Base-by-base conservation (phyloP, 2,113 vertebrate genomes). In the Typhlomys cinereus region DNA sequence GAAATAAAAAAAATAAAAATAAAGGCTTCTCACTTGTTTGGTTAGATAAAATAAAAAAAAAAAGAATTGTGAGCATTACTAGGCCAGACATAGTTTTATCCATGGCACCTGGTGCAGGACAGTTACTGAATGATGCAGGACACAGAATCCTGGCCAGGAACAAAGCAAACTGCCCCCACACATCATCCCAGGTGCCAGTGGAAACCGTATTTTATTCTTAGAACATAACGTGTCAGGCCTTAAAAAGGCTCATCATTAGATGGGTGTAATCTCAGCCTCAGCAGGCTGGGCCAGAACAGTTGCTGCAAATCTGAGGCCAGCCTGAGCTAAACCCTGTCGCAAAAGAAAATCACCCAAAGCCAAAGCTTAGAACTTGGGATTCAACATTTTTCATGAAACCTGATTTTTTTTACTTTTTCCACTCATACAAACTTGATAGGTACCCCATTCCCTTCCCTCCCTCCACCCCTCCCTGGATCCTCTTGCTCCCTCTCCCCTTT, bases 11-110 rank as follows among this genome's bases (percentile, higher is more conserved):
- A n/a, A n/a, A n/a, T n/a, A n/a, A n/a, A n/a, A n/a, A n/a, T n/a
- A n/a, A n/a, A n/a, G n/a, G n/a, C n/a, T n/a, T n/a, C n/a, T n/a
- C n/a, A n/a, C n/a, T n/a, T n/a, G n/a, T n/a, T n/a, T n/a, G n/a
- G n/a, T n/a, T n/a, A n/a, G n/a, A n/a, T n/a, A n/a, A n/a, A n/a
- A n/a, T n/a, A n/a, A n/a, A n/a, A n/a, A n/a, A n/a, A n/a, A n/a
- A n/a, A n/a, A 90, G 57, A 86, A 48, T 17, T 81, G 23, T 57
- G 59, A 21, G 36, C 73, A 54, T 34, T 70, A 74, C 54, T 64
- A 76, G 34, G 86, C 18, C 52, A 85, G 75, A 83, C 36, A 89
- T 69, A 89, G 34, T 48, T 90, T 96, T 86, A 78, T 50, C 69
- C 92, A 69, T 0, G 39, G 84, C 12, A 14, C 29, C 21, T 36